Percentiles rank a stretch among this genome's conserved stretches.
Conservation (phyloP, 1,140 invertebrate species). For the Apis mellifera region DNA sequence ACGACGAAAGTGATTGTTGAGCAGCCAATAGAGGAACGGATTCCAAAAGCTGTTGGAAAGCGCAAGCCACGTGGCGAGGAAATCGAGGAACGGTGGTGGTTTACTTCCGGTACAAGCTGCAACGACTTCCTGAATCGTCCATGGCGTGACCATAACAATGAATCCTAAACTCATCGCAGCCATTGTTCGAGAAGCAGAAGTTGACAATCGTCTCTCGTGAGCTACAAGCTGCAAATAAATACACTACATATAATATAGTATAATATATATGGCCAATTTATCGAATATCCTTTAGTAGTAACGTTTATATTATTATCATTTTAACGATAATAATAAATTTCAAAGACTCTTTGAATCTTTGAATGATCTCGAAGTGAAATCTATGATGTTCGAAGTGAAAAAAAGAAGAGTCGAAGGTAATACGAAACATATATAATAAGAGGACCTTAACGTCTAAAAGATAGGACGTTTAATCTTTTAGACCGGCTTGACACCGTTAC, state of each 20-base stretch:
- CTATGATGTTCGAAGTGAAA: too few relatives aligned
- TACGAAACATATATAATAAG: constrained; percentile 19
- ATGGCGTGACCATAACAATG: constrained; percentile 93
- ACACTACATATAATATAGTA: not conserved
- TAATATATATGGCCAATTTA: too few relatives aligned
- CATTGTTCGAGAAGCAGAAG: constrained; percentile 91
- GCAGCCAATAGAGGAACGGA: constrained; percentile 92
- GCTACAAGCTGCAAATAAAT: constrained; percentile 82
- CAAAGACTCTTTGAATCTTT: too few relatives aligned
- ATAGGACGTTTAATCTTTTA: constrained; percentile 55
- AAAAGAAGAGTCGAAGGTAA: not conserved
- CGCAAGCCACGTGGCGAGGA: constrained; percentile 91
- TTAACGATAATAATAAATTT: too few relatives aligned
- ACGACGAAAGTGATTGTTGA: constrained; percentile 91
- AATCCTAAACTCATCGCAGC: constrained; percentile 93
- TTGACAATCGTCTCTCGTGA: constrained; percentile 88
- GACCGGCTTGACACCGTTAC: constrained; percentile 60
- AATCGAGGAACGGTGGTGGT: constrained; percentile 90
- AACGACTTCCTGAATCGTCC: constrained; percentile 94
- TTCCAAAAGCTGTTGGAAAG: constrained; percentile 95
- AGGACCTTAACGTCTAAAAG: constrained; percentile 47
- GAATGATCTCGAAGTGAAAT: too few relatives aligned
- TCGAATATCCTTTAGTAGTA: too few relatives aligned
- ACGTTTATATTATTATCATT: too few relatives aligned
- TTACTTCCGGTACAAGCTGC: constrained; percentile 92